Conservation (phyloP, 2,113 vertebrate species). For the Grus americana region DNA sequence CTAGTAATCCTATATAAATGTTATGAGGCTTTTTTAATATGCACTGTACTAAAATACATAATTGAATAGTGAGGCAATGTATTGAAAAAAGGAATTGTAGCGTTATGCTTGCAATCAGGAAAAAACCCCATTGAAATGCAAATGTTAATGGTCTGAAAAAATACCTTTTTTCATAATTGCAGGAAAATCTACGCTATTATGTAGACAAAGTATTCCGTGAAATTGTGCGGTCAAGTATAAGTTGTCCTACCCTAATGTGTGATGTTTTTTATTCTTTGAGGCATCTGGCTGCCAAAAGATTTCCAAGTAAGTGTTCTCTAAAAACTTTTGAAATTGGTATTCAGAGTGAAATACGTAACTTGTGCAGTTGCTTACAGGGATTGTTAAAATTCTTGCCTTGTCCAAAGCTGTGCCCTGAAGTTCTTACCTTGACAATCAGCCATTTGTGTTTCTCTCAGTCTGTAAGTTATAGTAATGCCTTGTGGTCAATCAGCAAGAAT, state of each 20-base stretch:
- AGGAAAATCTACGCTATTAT: conserved; percentile 95
- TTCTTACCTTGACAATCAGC: not conserved
- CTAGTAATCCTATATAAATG: not conserved
- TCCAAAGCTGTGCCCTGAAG: not conserved
- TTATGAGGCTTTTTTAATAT: not conserved
- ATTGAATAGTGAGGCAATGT: not conserved
- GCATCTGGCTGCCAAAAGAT: conserved; percentile 89
- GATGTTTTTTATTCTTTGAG: conserved; percentile 93
- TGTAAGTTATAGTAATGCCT: not conserved
- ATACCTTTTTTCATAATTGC: conserved; percentile 45
- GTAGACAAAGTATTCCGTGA: conserved; percentile 96
- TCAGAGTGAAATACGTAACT: not conserved
- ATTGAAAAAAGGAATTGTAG: not conserved
- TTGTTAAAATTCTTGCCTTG: not conserved
- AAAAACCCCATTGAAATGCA: not conserved
- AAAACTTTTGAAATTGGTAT: not conserved
- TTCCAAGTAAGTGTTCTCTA: conserved; percentile 85
- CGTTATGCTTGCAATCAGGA: not conserved
- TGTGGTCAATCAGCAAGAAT: not conserved
- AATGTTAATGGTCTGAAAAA: not conserved
- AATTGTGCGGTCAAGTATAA: conserved; percentile 93
- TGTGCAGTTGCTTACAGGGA: not conserved
- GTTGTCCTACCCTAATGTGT: conserved; percentile 97
- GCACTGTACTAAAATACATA: not conserved
- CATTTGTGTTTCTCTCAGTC: not conserved